Conservation (phyloP, 2,888 invertebrate species). For the Pristionchus maxplancki region DNA sequence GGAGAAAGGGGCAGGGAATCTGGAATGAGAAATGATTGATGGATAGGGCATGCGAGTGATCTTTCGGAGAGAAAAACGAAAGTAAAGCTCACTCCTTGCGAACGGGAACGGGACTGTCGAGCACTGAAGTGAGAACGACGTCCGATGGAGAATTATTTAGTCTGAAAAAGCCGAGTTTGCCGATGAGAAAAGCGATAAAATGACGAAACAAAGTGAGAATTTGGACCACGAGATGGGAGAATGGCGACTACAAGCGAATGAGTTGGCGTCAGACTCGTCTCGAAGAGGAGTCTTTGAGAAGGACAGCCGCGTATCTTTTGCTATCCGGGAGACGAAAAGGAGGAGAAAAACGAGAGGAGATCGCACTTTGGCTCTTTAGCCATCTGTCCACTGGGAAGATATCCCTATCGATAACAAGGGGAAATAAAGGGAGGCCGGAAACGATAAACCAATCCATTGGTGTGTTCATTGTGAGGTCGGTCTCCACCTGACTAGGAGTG, state of each 20-base stretch:
- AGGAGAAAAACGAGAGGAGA: conserved; percentile 16
- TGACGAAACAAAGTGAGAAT: neutral
- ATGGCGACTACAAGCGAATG: neutral
- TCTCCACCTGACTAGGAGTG: neutral
- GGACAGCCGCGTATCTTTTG: conserved; percentile 41
- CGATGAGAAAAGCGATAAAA: neutral
- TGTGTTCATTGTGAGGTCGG: neutral
- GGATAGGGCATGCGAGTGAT: too few relatives aligned
- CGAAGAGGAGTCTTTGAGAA: conserved; percentile 27
- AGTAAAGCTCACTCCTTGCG: conserved; percentile 4
- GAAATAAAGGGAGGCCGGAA: neutral
- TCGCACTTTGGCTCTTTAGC: conserved; percentile 23
- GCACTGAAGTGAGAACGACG: conserved; percentile 32
- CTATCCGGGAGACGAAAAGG: conserved; percentile 15
- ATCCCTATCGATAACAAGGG: conserved; percentile 11
- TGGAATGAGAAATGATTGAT: neutral
- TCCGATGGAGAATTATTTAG: neutral
- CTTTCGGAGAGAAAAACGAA: neutral
- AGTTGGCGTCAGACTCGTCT: neutral
- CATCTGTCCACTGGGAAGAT: conserved; percentile 27
- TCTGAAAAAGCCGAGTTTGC: neutral
- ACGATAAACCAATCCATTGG: neutral
- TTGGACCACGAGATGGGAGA: neutral
- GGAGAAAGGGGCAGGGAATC: conserved; percentile 10
- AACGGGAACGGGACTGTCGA: conserved; percentile 42